Conservation (phyloP, 2,113 vertebrate species). For the Sorex araneus region DNA sequence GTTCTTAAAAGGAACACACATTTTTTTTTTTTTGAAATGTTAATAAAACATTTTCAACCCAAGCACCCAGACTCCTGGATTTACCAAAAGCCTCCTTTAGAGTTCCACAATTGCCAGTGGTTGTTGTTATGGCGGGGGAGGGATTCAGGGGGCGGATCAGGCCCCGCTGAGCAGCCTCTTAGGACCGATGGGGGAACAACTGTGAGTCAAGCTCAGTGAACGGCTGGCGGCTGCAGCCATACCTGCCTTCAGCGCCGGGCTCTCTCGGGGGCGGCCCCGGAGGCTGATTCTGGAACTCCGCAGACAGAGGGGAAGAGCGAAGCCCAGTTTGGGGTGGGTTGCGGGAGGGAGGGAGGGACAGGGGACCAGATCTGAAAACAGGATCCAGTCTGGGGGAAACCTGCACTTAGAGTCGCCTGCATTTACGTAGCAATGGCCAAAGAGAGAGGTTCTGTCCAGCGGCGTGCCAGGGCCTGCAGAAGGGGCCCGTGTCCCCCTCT, state of each 20-base stretch:
- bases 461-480: background rate
- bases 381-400: background rate
- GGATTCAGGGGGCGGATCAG: background rate
- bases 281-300: background rate
- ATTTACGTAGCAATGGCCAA: background rate
- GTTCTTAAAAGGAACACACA: background rate
- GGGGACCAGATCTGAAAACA: background rate
- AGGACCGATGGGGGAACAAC: slow-evolving; percentile 39
- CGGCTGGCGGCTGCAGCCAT: background rate
- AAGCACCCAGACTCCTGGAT: background rate
- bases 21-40: slow-evolving; percentile 4
- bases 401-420: background rate
- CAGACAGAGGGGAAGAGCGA: slow-evolving; percentile 8
- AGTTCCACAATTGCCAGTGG: background rate
- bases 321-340: background rate
- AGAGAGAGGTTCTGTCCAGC: too few species aligned
- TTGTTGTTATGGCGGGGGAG: background rate
- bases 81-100: background rate
- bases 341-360: too few species aligned
- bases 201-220: slow-evolving; percentile 47
- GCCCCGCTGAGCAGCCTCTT: background rate
- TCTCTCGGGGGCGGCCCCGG: background rate
- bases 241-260: too few species aligned
- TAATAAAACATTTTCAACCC: background rate
- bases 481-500: slow-evolving; percentile 45